A percentile compares a stretch with the other conserved stretches of the same genome.
Evolutionary conservation across 2,888 invertebrate species (phyloP).

Genomic region (Carcina quercana): DNA sequence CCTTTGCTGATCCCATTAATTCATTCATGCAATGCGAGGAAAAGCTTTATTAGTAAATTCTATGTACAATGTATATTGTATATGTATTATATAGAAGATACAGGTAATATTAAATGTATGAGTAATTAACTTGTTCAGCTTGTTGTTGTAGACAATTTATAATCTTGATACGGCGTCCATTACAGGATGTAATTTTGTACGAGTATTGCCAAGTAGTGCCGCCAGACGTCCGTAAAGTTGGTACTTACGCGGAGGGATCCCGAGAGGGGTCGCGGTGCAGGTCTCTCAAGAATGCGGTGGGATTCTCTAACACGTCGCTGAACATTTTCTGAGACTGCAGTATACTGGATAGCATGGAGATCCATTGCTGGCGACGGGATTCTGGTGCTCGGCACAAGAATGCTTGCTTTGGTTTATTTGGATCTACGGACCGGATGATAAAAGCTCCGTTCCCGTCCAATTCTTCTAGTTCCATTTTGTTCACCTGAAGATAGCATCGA

Average conservation of each 20-base stretch:
- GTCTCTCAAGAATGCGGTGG: slow-evolving; percentile 76
- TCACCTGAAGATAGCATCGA: slow-evolving; percentile 90
- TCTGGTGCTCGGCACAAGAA: slow-evolving; percentile 87
- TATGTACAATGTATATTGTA: too few relatives aligned
- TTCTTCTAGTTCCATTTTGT: slow-evolving; percentile 92
- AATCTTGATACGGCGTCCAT: too few relatives aligned
- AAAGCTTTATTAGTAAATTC: too few relatives aligned
- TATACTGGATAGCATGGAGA: slow-evolving; percentile 86
- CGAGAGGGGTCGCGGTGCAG: slow-evolving; percentile 41
- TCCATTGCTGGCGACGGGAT: slow-evolving; percentile 88
- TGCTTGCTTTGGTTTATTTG: slow-evolving; percentile 81
- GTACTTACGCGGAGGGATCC: slow-evolving; percentile 55
- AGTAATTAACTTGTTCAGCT: too few relatives aligned
- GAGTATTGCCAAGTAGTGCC: not conserved
- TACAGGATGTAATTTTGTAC: too few relatives aligned
- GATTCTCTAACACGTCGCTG: slow-evolving; percentile 95
- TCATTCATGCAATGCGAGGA: too few relatives aligned
- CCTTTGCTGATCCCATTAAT: too few relatives aligned
- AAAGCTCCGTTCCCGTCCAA: slow-evolving; percentile 46
- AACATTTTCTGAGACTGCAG: slow-evolving; percentile 96
- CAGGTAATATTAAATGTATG: too few relatives aligned
- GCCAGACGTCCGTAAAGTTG: not conserved
- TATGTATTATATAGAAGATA: too few relatives aligned
- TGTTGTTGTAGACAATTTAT: too few relatives aligned
- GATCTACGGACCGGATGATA: slow-evolving; percentile 82